A percentile compares a stretch with the other conserved stretches of the same genome.
These are phyloP conservation scores for Gasterosteus nipponicus DNA, from an alignment of 2,113 vertebrate genomes.

Conservation along the genomic window DNA sequence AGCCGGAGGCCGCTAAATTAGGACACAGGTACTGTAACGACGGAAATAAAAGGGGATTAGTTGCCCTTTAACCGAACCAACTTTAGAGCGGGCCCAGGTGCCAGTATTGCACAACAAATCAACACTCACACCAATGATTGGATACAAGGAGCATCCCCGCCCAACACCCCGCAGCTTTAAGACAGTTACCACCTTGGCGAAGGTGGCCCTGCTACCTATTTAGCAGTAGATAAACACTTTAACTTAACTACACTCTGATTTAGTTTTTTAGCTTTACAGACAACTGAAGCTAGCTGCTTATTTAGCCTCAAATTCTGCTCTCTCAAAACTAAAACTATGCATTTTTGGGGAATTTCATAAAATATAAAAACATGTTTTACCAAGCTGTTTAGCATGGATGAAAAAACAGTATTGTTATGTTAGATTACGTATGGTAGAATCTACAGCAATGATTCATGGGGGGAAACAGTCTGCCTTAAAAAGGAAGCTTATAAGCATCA, in stretches of 20 bases:
- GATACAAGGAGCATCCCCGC: not conserved
- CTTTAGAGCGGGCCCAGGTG: slow-evolving; percentile 3
- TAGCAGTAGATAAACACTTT: no score
- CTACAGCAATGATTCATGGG: not conserved
- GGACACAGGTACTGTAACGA: not conserved
- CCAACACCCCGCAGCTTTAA: not conserved
- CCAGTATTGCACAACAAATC: slow-evolving; percentile 21
- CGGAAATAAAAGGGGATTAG: slow-evolving; percentile 45
- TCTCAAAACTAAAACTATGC: no score
- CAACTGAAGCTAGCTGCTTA: no score
- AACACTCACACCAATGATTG: not conserved
- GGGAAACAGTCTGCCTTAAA: not conserved
- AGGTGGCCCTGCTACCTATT: not conserved
- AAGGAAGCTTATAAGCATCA: not conserved
- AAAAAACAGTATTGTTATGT: not conserved
- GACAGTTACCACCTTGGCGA: not conserved
- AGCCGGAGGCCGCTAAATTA: slow-evolving; percentile 30
- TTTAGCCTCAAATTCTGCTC: no score
- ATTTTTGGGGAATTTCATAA: not conserved
- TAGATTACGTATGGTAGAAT: not conserved
- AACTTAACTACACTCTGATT: no score
- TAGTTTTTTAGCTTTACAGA: no score
- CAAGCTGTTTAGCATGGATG: not conserved
- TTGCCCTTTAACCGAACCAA: slow-evolving; percentile 32
- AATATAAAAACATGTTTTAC: not conserved